Base-by-base conservation (phyloP, 1,140 invertebrate species). In the Drosophila novamexicana region DNA sequence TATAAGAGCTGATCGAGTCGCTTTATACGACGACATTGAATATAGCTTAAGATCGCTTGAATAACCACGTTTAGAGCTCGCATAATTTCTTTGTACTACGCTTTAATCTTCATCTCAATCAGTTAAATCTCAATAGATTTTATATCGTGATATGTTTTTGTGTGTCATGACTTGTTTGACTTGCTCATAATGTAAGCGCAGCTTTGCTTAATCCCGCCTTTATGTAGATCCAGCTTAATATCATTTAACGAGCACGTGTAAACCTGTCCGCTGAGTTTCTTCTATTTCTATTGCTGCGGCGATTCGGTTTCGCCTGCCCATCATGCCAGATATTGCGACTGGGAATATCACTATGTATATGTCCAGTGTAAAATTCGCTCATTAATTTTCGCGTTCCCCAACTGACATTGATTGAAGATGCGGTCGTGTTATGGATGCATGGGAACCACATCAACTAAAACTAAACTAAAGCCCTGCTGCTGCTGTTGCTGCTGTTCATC, bases 331-430 rank as follows among this genome's bases (percentile, higher is more conserved):
- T 18, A 42, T 32, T 42, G 36, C 65, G 36, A 59, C 37, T 37
- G 12, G 22, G 44, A 49, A 67, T 67, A 50, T 58, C 54, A 18
- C 16, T 10, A 47, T 47, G 14, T 37, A 4, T 45, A 32, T 44
- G 82, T 77, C 72, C 77, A 84, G 71, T 69, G 66, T 68, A 76
- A 79, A 73, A 84, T 89, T 88, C 69, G 83, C 83, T 89, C 84
- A 88, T 88, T 89, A 89, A 88, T 89, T 88, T 90, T 75, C 85
- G 85, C 85, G 85, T 32, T 54, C 42, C 37, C 47, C 56, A 54
- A 63, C 73, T 88, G 84, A 89, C 84, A 78, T 84, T 89, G 84
- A 89, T 89, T 89, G 84, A 89, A 89, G 85, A 89, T 83, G 79
- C 73, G 79, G 75, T 80, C 84, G 84, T 75, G 81, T 85, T 86